A percentile compares a stretch with the other conserved stretches of the same genome.
Conservation (phyloP, 2,797 vertebrate genomes). For the Centropyge bicolor region DNA sequence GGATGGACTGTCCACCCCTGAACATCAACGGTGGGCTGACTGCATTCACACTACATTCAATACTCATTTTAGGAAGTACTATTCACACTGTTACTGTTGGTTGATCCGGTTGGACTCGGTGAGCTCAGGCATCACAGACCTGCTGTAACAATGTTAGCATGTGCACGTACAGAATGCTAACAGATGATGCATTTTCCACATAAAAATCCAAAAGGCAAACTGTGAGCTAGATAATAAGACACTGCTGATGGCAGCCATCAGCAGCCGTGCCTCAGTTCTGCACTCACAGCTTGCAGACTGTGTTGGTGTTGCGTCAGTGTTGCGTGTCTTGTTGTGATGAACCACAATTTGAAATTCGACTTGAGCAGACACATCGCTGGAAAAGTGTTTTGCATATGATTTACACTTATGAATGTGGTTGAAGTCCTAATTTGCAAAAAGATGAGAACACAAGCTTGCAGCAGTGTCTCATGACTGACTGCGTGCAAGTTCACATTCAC, state of each 20-base stretch:
- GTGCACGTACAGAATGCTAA: too few species aligned
- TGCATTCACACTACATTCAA: too few species aligned
- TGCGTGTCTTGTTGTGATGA: not conserved
- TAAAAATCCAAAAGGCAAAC: not conserved
- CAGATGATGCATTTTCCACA: not conserved
- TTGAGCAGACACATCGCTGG: not conserved
- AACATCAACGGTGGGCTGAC: constrained; percentile 80
- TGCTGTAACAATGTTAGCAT: not conserved
- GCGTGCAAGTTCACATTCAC: not conserved
- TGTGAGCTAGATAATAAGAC: too few species aligned
- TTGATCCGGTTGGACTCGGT: not conserved
- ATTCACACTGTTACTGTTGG: not conserved
- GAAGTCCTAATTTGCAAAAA: not conserved
- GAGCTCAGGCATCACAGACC: not conserved
- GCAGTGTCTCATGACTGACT: too few species aligned
- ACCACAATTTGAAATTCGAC: constrained; percentile 20
- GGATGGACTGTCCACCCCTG: constrained; percentile 89
- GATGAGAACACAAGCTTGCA: not conserved
- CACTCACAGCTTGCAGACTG: too few species aligned
- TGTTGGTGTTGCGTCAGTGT: not conserved
- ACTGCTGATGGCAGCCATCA: too few species aligned
- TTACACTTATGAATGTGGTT: not conserved
- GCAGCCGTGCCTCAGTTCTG: not conserved
- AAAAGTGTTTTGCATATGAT: constrained; percentile 29
- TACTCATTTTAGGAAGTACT: not conserved